Evolutionary conservation across 1,140 invertebrate species (phyloP), one percentile per base, ranked within the genome.

Genomic region (Drosophila cardini): DNA sequence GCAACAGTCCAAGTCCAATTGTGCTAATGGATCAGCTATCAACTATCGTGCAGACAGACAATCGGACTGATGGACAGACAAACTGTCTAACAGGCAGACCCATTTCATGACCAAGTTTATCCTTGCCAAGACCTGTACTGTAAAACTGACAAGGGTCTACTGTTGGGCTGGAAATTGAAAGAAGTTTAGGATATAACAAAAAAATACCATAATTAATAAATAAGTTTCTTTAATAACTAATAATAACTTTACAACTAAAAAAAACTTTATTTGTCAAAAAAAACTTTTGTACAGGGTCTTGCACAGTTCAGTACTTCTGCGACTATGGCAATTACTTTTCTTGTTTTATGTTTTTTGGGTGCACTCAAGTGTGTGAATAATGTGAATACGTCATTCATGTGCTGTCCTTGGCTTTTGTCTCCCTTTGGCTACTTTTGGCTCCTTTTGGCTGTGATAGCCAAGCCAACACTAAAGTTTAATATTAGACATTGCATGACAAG

Each of bases 11-110:
- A 50, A 48, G 74, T 26, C 21, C 81, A 86, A 81, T 86, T 68
- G 70, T 45, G 82, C 80, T 81, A 86, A 86, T 86, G 81, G 82
- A 86, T 75, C 40, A 53, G 30, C 63, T 76, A 73, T 76, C 76
- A 72, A 65, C 55, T 71, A 72, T 58, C 62, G 15, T 6, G 48
- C 32, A 68, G 45, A 56, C 64, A 32, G 10, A 32, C 34, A 50
- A 26, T 48, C 46, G 42, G 42, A 48, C 34, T 40, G 34, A 48
- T 46, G 30, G 42, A 48, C 18, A 55, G 48, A 64, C 45, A 26
- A 26, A 26, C 21, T 26, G 21, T 26, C 21, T 21, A 21, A 21
- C 21, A 21, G 32, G 11, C 18, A 53, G 18, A 42, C 55, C 60
- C 32, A 62, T 46, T 64, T 21, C 30, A 40, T 57, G 30, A 55